Base-by-base conservation (phyloP, 2,797 vertebrate species). In the Coracias cyanogaster region DNA sequence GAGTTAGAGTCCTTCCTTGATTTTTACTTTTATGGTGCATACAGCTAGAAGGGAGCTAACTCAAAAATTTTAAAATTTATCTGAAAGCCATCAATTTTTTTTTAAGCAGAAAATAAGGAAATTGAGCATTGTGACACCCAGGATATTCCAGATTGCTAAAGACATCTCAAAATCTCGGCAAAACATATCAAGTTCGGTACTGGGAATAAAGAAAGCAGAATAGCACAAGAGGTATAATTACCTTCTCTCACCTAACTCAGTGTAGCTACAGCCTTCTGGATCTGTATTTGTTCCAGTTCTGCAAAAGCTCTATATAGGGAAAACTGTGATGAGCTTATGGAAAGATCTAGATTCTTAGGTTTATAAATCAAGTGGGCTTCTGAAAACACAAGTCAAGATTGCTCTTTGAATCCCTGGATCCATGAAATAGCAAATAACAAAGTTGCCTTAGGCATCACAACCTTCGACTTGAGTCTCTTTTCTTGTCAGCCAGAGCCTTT, bases 211-310 rank as follows among this genome's bases (percentile, higher is more conserved):
- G 55, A 48, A 79, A 55, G 14, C 22, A 33, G 52, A 39, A 25
- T 2, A 48, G 41, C 2, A 2, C 41, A 65, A 57, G 33, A 85
- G n/a, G 51, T n/a, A 8, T 3, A 0, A 2, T 7, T 12, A 29
- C 28, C 15, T 64, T 51, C 13, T 18, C 29, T 41, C 33, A 11
- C 37, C 52, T 66, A 31, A 28, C 17, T 60, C 2, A 7, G 6
- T 9, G 46, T 13, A 66, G 24, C 35, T 29, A 28, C 48, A 52
- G 4, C 22, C 14, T 46, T 31, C 39, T 52, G 55, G 46, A 61
- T 6, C 16, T 48, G 16, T 9, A 35, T 11, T 82, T 79, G n/a
- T 69, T 76, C 16, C 37, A 71, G 16, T 18, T 79, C 49, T 80
- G 26, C 22, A 73, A 55, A 49, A 88, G 26, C 10, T 57, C 35